Percentiles rank a stretch among this genome's conserved stretches.
These are phyloP conservation scores for Sylvia borin DNA, from an alignment of 2,797 vertebrate genomes.

Conservation along the genomic window DNA sequence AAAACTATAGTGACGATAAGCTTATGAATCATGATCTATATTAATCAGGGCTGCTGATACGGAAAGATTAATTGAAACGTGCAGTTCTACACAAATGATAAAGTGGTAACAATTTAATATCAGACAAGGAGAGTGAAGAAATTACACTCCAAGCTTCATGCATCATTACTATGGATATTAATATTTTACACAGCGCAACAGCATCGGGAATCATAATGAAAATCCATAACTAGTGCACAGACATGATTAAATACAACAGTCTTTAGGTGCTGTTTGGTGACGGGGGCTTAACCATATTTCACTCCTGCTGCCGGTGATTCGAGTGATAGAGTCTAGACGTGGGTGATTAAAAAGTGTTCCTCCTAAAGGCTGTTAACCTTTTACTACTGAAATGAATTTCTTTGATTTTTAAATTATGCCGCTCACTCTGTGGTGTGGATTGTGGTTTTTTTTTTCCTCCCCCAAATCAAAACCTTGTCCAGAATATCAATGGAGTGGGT, in stretches of 20 bases:
- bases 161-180: conserved; percentile 99
- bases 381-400: conserved; percentile 86
- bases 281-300: conserved; percentile 83
- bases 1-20: conserved; percentile 97
- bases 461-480: conserved; percentile 71
- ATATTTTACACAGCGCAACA: conserved; percentile 90
- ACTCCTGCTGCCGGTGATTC: conserved; percentile 81
- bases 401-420: conserved; percentile 86
- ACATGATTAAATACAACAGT: conserved; percentile 99
- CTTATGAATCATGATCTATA: conserved; percentile 97
- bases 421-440: conserved; percentile 69
- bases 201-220: conserved; percentile 98
- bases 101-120: conserved; percentile 99
- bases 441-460: not conserved
- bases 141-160: conserved; percentile 99
- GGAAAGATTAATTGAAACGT: conserved; percentile 97
- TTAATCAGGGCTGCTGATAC: conserved; percentile 93
- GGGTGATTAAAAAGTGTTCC: conserved; percentile 86
- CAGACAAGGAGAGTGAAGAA: conserved; percentile 94
- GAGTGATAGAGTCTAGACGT: conserved; percentile 84
- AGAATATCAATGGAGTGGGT: conserved; percentile 69
- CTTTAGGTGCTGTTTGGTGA: conserved; percentile 86
- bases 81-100: conserved; percentile 98
- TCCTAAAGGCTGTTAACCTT: conserved; percentile 86
- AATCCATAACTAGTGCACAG: conserved; percentile 97